Conservation (phyloP, 1,140 invertebrate genomes). For the Lepidurus arcticus region DNA sequence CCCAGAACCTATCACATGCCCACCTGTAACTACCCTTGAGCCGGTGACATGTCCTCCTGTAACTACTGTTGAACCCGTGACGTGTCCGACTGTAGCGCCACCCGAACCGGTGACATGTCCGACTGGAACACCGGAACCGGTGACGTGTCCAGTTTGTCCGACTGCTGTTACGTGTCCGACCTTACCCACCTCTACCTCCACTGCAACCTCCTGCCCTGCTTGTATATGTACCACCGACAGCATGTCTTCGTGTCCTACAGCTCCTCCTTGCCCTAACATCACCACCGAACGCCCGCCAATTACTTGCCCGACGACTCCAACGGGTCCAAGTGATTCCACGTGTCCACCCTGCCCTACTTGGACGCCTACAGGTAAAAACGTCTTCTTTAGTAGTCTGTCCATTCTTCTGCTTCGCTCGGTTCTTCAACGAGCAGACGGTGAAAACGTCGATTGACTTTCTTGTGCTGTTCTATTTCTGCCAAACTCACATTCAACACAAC, state of each 20-base stretch:
- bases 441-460: too few relatives aligned
- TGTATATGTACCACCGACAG: background rate
- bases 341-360: background rate
- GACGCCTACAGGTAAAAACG: background rate
- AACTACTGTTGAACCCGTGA: background rate
- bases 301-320: background rate
- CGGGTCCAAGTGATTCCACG: slow-evolving; percentile 1
- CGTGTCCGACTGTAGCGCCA: background rate
- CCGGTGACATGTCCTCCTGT: background rate
- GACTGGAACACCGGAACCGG: background rate
- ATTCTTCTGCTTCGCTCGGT: background rate
- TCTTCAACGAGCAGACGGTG: background rate
- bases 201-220: background rate
- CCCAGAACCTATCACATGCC: background rate
- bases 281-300: background rate
- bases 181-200: background rate
- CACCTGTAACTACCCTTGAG: background rate
- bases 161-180: background rate
- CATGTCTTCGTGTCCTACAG: background rate
- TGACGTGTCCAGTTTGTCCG: background rate
- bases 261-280: background rate
- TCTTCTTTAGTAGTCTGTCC: background rate
- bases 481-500: too few relatives aligned
- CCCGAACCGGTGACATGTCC: background rate
- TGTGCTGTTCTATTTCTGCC: too few relatives aligned